Evolutionary conservation across 1,140 invertebrate species (phyloP).

Genomic region (Zaprionus taronus): DNA sequence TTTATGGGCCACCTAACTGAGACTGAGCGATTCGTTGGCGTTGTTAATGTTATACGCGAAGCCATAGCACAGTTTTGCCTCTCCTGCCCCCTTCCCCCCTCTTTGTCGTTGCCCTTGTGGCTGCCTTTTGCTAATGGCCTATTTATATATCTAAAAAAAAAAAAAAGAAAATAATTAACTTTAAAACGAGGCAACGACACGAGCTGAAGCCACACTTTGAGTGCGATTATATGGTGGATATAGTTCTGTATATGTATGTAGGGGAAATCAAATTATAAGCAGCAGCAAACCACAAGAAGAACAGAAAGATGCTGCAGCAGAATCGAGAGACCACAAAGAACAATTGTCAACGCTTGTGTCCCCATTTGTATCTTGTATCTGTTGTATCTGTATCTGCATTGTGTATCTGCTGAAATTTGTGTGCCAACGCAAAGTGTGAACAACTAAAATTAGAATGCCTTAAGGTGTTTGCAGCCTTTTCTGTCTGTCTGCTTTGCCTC

Average conservation of each 20-base stretch:
- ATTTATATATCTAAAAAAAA: constrained; percentile 48
- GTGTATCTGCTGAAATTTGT: constrained; percentile 24
- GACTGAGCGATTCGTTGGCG: constrained; percentile 36
- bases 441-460: constrained; percentile 75
- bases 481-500: constrained; percentile 23
- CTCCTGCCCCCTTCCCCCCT: not conserved
- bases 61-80: constrained; percentile 38
- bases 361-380: constrained; percentile 43
- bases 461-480: constrained; percentile 53
- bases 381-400: constrained; percentile 30
- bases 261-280: constrained; percentile 3
- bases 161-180: constrained; percentile 39
- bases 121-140: constrained; percentile 53
- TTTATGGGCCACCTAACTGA: constrained; percentile 78
- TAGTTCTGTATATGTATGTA: not conserved
- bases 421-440: constrained; percentile 78
- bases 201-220: constrained; percentile 26
- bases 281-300: not conserved
- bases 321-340: not conserved
- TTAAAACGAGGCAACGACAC: constrained; percentile 44
- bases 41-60: constrained; percentile 53
- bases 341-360: constrained; percentile 52
- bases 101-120: not conserved
- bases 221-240: not conserved
- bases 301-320: not conserved